These are phyloP conservation scores for Linyphia triangularis DNA, from an alignment of 2,888 invertebrate genomes.

Conservation along the genomic window DNA sequence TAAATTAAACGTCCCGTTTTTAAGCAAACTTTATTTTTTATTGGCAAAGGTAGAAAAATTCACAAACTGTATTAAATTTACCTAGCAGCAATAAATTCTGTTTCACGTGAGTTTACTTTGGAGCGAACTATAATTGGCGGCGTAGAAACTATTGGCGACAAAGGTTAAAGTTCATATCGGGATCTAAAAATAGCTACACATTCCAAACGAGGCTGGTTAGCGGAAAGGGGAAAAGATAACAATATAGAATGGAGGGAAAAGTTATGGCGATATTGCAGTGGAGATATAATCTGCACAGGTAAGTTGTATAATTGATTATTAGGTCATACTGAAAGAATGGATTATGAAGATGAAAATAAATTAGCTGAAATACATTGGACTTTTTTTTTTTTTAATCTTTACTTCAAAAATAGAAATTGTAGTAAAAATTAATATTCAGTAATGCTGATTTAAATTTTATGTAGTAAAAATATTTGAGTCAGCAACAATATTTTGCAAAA, in stretches of 20 bases:
- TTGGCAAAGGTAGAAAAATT: neutral
- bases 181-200: constrained; percentile 33
- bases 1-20: neutral
- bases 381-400: too few species aligned
- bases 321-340: too few species aligned
- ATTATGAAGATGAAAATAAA: too few species aligned
- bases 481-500: too few species aligned
- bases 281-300: too few species aligned
- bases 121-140: constrained; percentile 45
- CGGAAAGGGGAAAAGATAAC: neutral
- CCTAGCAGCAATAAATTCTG: neutral
- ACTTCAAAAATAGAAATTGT: too few species aligned
- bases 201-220: neutral
- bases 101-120: neutral
- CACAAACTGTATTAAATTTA: constrained; percentile 3
- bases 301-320: too few species aligned
- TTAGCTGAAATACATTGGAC: too few species aligned
- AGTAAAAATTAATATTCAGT: too few species aligned
- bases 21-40: neutral
- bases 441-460: too few species aligned
- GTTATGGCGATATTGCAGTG: too few species aligned
- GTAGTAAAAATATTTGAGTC: too few species aligned
- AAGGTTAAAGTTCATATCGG: constrained; percentile 38
- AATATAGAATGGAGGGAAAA: neutral
- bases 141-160: constrained; percentile 20